Evolutionary conservation across 2,888 invertebrate genomes (phyloP), one percentile per base, ranked within the genome.

Genomic region (Hypselothyrea guttata): DNA sequence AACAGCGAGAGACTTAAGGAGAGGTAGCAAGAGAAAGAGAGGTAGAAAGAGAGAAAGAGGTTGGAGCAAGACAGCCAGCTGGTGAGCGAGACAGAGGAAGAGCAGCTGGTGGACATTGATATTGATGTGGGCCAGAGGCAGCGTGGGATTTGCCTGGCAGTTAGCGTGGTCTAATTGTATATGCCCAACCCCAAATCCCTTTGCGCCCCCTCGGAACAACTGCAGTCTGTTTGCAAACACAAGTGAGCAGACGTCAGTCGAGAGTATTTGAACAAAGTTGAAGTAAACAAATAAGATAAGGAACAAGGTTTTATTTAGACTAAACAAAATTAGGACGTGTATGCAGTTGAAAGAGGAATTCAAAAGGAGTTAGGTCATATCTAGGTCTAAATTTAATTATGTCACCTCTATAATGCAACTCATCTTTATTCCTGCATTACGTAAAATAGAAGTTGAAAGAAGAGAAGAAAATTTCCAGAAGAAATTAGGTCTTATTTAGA

Each of bases 51-150:
- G 9, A 7, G 38, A 38, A 16, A 3, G 12, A 41, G n/a, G 4
- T 34, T 2, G 35, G 15, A 30, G 30, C 11, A 4, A 13, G 27
- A 22, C 22, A 22, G 22, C 22, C 63, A 69, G 59, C 47, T 70
- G 70, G 59, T 22, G 65, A 60, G 22, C 2, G 5, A 22, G 3
- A 22, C 22, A 22, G 22, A 15, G 30, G 9, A 2, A 13, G 42
- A 34, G 27, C 63, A 69, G 59, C 47, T 69, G 70, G 59, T 28
- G 65, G 65, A 49, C 65, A 59, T 64, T 65, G 70, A 70, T 70
- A 69, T 58, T 64, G 69, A 67, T 67, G 68, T 46, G 53, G 22
- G 37, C 45, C 22, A 60, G 27, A 41, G 49, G 12, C 54, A 49
- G 69, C 65, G 60, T 70, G 65, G 65, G 70, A 60, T 53, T 53